Evolutionary conservation across 2,797 vertebrate genomes (phyloP).

Genomic region (Eleutherodactylus coqui): DNA sequence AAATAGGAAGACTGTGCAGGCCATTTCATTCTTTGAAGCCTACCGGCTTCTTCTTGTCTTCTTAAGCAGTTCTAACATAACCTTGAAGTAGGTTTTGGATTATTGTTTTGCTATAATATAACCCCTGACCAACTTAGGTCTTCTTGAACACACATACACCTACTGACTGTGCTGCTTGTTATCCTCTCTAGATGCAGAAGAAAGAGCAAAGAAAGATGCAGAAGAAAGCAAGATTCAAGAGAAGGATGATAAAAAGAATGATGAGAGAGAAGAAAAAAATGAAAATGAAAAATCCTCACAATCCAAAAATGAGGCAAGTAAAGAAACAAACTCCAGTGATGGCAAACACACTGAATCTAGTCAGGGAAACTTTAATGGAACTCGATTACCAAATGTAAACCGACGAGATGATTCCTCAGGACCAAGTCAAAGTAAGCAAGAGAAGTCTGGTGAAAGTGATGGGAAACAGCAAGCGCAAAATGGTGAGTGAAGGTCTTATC

Average conservation of each 20-base stretch:
- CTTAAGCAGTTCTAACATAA: too few relatives aligned
- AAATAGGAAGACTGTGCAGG: too few relatives aligned
- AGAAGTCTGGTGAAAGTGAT: constrained; percentile 71
- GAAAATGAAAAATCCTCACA: constrained; percentile 69
- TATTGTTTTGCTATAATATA: too few relatives aligned
- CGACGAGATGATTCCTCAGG: constrained; percentile 68
- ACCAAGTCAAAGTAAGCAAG: constrained; percentile 73
- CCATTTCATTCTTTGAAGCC: too few relatives aligned
- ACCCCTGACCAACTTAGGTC: too few relatives aligned
- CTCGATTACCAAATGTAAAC: constrained; percentile 65
- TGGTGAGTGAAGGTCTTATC: constrained; percentile 72
- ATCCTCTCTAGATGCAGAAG: constrained; percentile 80
- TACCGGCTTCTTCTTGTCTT: too few relatives aligned
- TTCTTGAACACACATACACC: background rate
- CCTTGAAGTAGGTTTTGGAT: too few relatives aligned
- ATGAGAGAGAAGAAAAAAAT: constrained; percentile 75
- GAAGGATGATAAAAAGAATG: constrained; percentile 74
- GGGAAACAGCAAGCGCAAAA: constrained; percentile 79
- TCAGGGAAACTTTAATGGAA: constrained; percentile 67
- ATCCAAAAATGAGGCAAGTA: constrained; percentile 67
- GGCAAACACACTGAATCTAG: constrained; percentile 60
- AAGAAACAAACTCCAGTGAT: constrained; percentile 68
- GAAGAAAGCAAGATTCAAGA: constrained; percentile 77
- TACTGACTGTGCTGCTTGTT: background rate
- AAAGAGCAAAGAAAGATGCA: constrained; percentile 80